Conservation (phyloP, 2,888 invertebrate genomes). For the Aquatica leii region DNA sequence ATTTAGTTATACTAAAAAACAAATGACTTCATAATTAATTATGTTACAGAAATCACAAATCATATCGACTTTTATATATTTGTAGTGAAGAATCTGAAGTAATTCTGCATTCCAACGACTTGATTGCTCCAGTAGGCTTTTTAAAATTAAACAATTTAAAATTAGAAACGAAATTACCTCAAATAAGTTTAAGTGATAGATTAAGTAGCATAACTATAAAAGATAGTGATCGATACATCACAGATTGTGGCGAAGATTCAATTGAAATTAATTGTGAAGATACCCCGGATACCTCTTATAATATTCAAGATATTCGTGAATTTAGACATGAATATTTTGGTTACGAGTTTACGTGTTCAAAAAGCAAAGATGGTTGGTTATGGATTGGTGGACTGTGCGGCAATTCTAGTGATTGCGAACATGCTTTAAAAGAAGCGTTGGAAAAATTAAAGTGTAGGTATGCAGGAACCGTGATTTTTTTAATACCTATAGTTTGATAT, state of each 20-base stretch:
- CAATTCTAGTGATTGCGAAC: constrained; percentile 68
- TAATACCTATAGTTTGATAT: too few species aligned
- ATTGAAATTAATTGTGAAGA: constrained; percentile 41
- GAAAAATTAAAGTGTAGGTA: constrained; percentile 83
- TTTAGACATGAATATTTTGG: too few species aligned
- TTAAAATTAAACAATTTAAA: constrained; percentile 86
- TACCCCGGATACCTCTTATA: background rate
- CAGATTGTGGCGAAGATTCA: constrained; percentile 57
- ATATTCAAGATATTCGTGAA: too few species aligned
- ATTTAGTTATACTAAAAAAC: too few species aligned
- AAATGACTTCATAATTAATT: too few species aligned
- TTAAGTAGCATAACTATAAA: constrained; percentile 55
- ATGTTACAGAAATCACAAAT: too few species aligned
- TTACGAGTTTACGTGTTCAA: constrained; percentile 26
- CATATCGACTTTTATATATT: too few species aligned
- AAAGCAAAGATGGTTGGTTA: constrained; percentile 76
- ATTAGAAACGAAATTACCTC: constrained; percentile 72
- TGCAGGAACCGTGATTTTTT: constrained; percentile 42
- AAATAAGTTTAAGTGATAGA: constrained; percentile 52
- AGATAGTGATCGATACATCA: constrained; percentile 57
- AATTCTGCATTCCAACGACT: constrained; percentile 89
- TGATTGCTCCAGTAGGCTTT: constrained; percentile 94
- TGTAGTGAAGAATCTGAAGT: constrained; percentile 85
- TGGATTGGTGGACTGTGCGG: constrained; percentile 85
- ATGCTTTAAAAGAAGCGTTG: constrained; percentile 76